Base-by-base conservation (phyloP, 92 coral and sea anemone genomes). In the Epizoanthus illoricatus region DNA sequence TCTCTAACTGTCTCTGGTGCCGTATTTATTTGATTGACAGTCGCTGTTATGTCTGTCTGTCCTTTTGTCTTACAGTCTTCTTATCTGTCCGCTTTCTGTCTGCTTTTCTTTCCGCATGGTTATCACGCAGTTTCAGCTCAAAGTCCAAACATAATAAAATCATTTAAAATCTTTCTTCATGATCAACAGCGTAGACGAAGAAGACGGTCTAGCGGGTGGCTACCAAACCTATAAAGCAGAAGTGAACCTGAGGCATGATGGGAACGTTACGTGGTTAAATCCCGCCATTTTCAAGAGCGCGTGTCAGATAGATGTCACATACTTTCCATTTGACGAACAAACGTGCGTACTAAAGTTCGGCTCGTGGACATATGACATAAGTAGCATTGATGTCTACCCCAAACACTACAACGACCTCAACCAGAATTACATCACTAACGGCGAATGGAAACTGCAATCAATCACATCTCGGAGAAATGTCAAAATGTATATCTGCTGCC, bases 271-370 rank as follows among this genome's bases (percentile, higher is more conserved):
- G 36, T 95, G 98, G 98, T 71, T 87, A 7, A 95, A 84, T 60
- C 98, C 98, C 2, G 95, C 92, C 60, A 81, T 93, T 57, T 95
- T 95, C 75, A 95, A 95, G 56, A 90, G 91, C 49, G 88, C 93
- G 19, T 95, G 98, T 73, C 86, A 83, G 40, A 88, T 95, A 6
- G 91, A 91, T 33, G 98, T 95, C 49, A 72, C 90, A 3, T 93
- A 85, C 75, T 95, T 95, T 70, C 98, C 98, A 42, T 90, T 95
- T 60, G 98, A 95, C 85, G 92, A 91, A 47, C 98, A 95, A 70
- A 85, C 79, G 7, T 95, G 98, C 73, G 69, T 69, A 39, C 86
- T 95, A 7, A 95, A 88, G 88, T 95, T 93, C 60, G 98, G 98
- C 23, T 95, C 98, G 0, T 95, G 98, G 98, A 87, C 98, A 0